Conservation (phyloP, 92 coral and sea anemone genomes). For the Porites lobata region DNA sequence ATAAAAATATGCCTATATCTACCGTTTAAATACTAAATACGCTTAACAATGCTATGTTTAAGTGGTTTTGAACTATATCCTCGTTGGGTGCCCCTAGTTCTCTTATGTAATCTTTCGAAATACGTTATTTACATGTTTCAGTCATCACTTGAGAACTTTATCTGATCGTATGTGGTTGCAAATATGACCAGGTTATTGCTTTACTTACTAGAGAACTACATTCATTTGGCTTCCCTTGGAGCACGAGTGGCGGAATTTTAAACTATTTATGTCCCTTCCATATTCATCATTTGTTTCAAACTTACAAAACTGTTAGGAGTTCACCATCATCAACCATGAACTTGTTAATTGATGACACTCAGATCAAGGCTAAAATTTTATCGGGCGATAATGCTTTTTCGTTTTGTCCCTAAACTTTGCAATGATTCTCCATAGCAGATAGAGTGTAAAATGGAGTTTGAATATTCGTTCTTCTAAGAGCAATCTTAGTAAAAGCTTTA, state of each 20-base stretch:
- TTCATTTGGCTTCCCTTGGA: not conserved
- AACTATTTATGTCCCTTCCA: not conserved
- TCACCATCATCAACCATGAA: slow-evolving; percentile 7
- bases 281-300: not conserved
- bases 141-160: not conserved
- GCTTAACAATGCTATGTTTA: too few relatives aligned
- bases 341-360: too few relatives aligned
- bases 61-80: too few relatives aligned
- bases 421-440: too few relatives aligned
- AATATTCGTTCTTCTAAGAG: too few relatives aligned
- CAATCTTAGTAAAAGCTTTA: too few relatives aligned
- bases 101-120: not conserved
- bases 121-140: not conserved
- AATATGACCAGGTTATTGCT: not conserved
- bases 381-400: too few relatives aligned
- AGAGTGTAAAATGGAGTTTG: too few relatives aligned
- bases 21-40: too few relatives aligned
- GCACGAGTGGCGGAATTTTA: not conserved
- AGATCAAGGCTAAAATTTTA: not conserved
- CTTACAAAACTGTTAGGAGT: not conserved
- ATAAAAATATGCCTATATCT: too few relatives aligned
- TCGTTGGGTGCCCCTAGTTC: not conserved
- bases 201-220: too few relatives aligned
- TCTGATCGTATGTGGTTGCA: slow-evolving; percentile 1
- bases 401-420: too few relatives aligned